Conservation (phyloP, 2,888 invertebrate species). For the Latheticus oryzae region DNA sequence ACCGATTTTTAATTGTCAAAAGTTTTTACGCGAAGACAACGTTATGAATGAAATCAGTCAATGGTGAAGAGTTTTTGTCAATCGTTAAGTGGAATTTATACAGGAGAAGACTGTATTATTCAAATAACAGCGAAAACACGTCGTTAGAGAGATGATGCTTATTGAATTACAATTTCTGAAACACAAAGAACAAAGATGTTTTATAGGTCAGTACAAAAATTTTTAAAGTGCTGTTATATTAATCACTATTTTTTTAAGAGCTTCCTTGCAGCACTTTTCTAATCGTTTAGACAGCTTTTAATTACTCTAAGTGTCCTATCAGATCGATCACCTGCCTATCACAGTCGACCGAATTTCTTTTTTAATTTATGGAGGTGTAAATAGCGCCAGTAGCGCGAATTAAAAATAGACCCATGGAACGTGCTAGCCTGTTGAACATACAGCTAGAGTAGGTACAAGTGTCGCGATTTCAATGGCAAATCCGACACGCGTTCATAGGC, state of each 20-base stretch:
- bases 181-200: too few relatives aligned
- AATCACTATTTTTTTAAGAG: too few relatives aligned
- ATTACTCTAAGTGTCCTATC: too few relatives aligned
- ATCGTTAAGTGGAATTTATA: constrained; percentile 53
- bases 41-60: constrained; percentile 48
- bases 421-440: constrained; percentile 35
- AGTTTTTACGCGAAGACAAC: constrained; percentile 46
- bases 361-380: too few relatives aligned
- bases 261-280: too few relatives aligned
- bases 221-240: too few relatives aligned
- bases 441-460: constrained; percentile 44
- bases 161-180: constrained; percentile 44
- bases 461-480: constrained; percentile 45
- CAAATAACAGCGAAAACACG: constrained; percentile 50
- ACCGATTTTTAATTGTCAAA: constrained; percentile 52
- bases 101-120: constrained; percentile 50
- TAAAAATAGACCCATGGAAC: constrained; percentile 25
- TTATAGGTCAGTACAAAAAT: too few relatives aligned
- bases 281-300: too few relatives aligned
- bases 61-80: constrained; percentile 42
- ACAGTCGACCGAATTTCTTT: too few relatives aligned
- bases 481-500: constrained; percentile 44
- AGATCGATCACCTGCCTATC: too few relatives aligned
- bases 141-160: constrained; percentile 51
- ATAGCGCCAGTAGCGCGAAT: constrained; percentile 3